Evolutionary conservation across 35 echinoderm and acorn worm genomes (phyloP).

Genomic region (Apostichopus japonicus): DNA sequence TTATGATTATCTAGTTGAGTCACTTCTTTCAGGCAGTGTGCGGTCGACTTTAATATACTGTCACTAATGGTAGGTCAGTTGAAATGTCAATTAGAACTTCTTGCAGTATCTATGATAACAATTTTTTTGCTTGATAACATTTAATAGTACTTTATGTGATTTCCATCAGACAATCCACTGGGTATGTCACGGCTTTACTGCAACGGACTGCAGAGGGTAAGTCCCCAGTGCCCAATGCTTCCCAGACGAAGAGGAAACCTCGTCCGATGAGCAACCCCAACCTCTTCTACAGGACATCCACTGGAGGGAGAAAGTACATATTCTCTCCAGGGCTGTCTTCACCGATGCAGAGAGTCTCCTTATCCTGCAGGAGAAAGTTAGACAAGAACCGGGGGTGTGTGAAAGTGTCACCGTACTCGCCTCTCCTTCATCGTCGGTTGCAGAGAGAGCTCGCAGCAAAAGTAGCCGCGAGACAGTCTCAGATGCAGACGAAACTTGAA

Average conservation of each 20-base stretch:
- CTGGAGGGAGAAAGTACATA: slow-evolving; percentile 19
- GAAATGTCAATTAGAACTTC: no score
- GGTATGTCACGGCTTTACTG: slow-evolving; percentile 11
- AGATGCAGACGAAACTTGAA: not conserved
- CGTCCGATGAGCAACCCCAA: not conserved
- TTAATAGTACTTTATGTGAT: not conserved
- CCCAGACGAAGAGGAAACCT: not conserved
- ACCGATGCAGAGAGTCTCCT: slow-evolving; percentile 17
- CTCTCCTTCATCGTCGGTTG: slow-evolving; percentile 17
- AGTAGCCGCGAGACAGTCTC: not conserved
- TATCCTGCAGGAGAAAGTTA: slow-evolving; percentile 10
- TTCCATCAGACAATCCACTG: slow-evolving; percentile 24
- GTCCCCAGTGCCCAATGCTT: not conserved
- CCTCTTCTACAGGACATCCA: slow-evolving; percentile 29
- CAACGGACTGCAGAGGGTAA: slow-evolving; percentile 14
- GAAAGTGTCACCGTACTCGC: slow-evolving; percentile 10
- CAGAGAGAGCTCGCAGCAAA: slow-evolving; percentile 26
- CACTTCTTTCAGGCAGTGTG: no score
- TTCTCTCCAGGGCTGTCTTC: slow-evolving; percentile 45
- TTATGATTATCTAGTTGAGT: no score
- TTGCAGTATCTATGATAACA: no score
- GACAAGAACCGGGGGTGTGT: not conserved
- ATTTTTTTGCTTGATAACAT: no score
- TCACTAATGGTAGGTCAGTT: no score
- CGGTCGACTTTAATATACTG: no score